Base-by-base conservation (phyloP, 2,797 vertebrate genomes). In the Melanogrammus aeglefinus region DNA sequence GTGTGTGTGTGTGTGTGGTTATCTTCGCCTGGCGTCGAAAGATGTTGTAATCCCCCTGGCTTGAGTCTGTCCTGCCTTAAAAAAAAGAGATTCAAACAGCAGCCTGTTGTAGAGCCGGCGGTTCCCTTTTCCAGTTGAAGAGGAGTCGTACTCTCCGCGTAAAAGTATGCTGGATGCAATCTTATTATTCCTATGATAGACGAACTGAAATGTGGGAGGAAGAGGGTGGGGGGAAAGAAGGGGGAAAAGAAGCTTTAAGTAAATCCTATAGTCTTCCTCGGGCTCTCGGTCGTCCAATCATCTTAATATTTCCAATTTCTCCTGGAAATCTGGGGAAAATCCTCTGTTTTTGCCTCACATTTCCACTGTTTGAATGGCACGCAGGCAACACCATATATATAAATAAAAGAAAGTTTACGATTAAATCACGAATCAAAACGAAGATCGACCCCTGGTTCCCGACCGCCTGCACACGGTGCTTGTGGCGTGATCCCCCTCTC, bases 281-380 rank as follows among this genome's bases (percentile, higher is more conserved):
- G 90, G 87, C 78, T 82, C 85, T 86, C 84, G 85, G 90, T 87
- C 78, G 91, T 91, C 90, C 90, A 79, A 83, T 90, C 84, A 87
- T 86, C 89, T 91, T 85, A 91, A 78, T 92, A 92, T 91, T 92
- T 92, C 92, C 93, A 86, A 87, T 84, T 74, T 86, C 81, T 85
- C 89, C 91, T 91, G 91, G 88, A 89, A 84, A 38, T 63, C 57
- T 63, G 88, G 80, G 80, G 81, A 29, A 71, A 16, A 29, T 33
- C 69, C 27, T 16, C 57, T 63, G 57, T n/a, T 21, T 57, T 10
- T 33, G 57, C 57, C n/a, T 63, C 7, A 63, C 57, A 63, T 63
- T 63, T 9, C 57, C 57, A 63, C 57, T n/a, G 57, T 63, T 63
- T 63, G 57, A 63, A 9, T 63, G n/a, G 57, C n/a, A 24, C 57